Base-by-base conservation (phyloP, 2,113 vertebrate species). In the Nothoprocta perdicaria region DNA sequence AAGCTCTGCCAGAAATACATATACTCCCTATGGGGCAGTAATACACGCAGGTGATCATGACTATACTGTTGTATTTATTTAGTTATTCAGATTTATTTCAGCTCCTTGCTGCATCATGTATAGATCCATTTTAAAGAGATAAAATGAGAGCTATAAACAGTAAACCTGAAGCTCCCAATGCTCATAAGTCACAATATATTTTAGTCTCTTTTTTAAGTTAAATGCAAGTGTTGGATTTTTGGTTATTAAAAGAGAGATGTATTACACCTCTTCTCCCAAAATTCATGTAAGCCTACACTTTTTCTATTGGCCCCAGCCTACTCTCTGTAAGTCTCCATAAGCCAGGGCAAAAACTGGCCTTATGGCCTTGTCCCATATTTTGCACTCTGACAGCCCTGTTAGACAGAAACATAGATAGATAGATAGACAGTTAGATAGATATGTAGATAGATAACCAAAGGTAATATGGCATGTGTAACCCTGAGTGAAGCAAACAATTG, bases 81-180 rank as follows among this genome's bases (percentile, higher is more conserved):
- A 78, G 26, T n/a, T 90, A 66, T 63, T 81, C 79, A 78, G 57
- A 67, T 89, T 62, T 74, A 48, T 63, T 92, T 89, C 17, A 60
- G 6, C 26, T 72, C 12, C 69, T 24, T 6, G 17, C 3, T 46
- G 7, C 61, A 43, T 52, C 26, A 10, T 85, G 12, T 45, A 57
- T 31, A 71, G 40, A 27, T 23, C 3, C 3, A 12, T 81, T 75
- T 65, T 43, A 73, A 43, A 80, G 77, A 86, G 57, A 69, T 31
- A 75, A 65, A 89, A 43, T 2, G 12, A 84, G 65, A 21, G 35
- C 4, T 75, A 22, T 46, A 48, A 88, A 52, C 6, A 33, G n/a
- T 58, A 62, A 78, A 3, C 6, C 1, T 68, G 55, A 85, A 43
- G 29, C 2, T 74, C 14, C 69, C 12, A 58, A 84, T 76, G 23